These are phyloP conservation scores for Oceanodroma leucorhoa DNA, from an alignment of 2,797 vertebrate genomes.

Conservation along the genomic window DNA sequence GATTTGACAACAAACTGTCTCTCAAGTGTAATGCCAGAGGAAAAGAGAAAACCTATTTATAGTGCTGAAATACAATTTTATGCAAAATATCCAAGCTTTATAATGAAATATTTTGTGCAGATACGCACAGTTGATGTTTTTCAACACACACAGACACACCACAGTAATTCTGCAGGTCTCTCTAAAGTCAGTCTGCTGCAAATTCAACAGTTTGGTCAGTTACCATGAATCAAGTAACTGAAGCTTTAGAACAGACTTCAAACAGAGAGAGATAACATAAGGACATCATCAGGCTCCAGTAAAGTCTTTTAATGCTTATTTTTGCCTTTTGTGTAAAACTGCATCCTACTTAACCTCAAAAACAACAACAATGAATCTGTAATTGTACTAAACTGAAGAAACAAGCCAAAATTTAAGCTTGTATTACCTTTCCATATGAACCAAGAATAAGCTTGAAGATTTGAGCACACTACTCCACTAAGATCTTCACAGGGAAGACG, in stretches of 20 bases:
- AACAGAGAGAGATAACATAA: neutral
- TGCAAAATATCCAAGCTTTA: neutral
- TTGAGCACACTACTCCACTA: neutral
- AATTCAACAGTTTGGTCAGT: neutral
- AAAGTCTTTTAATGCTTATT: neutral
- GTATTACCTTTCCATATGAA: neutral
- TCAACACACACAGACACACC: neutral
- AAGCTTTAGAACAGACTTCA: neutral
- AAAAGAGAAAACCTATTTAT: neutral
- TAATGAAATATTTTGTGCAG: neutral
- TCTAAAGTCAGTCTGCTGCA: neutral
- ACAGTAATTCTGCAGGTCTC: neutral
- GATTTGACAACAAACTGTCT: neutral
- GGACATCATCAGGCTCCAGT: neutral
- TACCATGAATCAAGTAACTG: fast-evolving
- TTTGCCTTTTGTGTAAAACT: neutral
- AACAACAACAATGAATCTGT: neutral
- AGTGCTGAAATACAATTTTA: neutral
- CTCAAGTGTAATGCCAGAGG: neutral
- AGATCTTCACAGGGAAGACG: neutral
- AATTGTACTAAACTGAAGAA: neutral
- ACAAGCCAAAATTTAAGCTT: neutral
- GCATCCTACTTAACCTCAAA: neutral
- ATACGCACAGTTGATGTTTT: neutral
- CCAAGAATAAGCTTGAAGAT: neutral